phyloP scores from a whole-genome alignment of 2,113 vertebrate genomes.

The Sturnus vulgaris region DNA sequence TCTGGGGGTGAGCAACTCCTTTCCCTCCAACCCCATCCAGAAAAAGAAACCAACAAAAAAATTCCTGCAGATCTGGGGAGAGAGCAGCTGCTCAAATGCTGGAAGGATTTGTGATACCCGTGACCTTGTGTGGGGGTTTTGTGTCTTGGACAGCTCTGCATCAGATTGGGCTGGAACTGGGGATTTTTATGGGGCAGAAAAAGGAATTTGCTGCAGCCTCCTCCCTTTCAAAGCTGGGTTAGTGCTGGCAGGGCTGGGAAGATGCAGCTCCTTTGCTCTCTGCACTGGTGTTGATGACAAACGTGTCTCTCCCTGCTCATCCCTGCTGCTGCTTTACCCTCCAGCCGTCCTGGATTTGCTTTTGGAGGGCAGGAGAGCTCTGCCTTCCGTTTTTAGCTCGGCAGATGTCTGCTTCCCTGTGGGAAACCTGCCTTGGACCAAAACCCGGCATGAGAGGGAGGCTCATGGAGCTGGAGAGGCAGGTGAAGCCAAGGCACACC shows the following conservation, averaged over 20 bases:
- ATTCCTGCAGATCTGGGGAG: accelerated
- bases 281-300: neutral
- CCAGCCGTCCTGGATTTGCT: neutral
- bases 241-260: neutral
- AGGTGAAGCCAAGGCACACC: neutral
- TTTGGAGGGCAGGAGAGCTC: neutral
- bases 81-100: neutral
- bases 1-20: neutral
- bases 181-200: neutral
- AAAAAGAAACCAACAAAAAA: neutral
- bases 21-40: neutral
- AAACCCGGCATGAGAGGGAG: neutral
- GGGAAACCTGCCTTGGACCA: neutral
- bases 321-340: neutral
- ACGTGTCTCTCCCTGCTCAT: neutral
- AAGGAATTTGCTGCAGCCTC: neutral
- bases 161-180: neutral
- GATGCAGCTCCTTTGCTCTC: neutral
- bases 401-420: neutral
- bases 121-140: neutral
- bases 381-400: neutral
- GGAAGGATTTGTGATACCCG: neutral
- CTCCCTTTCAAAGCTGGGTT: neutral
- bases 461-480: neutral
- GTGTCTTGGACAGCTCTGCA: neutral